Conservation (phyloP, 1,140 invertebrate species). For the Steinernema feltiae region DNA sequence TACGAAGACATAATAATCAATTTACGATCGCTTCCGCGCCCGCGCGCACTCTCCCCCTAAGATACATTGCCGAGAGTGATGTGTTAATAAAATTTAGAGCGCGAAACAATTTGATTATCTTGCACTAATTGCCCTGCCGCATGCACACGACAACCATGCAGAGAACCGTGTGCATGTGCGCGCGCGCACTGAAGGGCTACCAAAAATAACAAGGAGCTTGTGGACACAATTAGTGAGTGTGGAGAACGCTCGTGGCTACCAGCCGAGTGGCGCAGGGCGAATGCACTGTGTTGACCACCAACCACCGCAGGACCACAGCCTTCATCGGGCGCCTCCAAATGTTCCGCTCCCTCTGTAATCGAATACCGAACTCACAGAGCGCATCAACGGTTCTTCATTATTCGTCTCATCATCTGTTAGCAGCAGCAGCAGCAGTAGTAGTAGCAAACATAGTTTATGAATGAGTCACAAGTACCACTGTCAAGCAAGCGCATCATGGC, state of each 20-base stretch:
- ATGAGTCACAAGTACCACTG: not conserved
- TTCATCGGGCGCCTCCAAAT: not conserved
- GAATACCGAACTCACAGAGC: not conserved
- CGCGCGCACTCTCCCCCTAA: not conserved
- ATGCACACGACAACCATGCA: too few relatives aligned
- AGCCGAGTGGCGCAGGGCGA: not conserved
- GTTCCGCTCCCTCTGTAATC: slow-evolving; percentile 8
- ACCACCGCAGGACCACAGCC: not conserved
- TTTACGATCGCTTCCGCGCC: not conserved
- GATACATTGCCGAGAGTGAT: slow-evolving; percentile 10
- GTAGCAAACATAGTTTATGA: not conserved
- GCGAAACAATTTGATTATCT: slow-evolving; percentile 4
- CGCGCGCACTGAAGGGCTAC: not conserved
- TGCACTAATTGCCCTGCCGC: not conserved
- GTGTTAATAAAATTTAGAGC: slow-evolving; percentile 2
- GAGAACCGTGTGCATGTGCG: too few relatives aligned
- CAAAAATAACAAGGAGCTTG: not conserved
- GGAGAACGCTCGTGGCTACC: not conserved
- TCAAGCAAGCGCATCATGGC: not conserved
- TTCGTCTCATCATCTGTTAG: not conserved
- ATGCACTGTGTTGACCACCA: too few relatives aligned
- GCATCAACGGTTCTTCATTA: not conserved
- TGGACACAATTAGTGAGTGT: not conserved
- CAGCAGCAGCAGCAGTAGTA: too few relatives aligned
- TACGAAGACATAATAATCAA: not conserved